A percentile compares a stretch with the other conserved stretches of the same genome.
These are phyloP conservation scores for Diarsia brunnea DNA, from an alignment of 2,888 invertebrate species.

Conservation along the genomic window DNA sequence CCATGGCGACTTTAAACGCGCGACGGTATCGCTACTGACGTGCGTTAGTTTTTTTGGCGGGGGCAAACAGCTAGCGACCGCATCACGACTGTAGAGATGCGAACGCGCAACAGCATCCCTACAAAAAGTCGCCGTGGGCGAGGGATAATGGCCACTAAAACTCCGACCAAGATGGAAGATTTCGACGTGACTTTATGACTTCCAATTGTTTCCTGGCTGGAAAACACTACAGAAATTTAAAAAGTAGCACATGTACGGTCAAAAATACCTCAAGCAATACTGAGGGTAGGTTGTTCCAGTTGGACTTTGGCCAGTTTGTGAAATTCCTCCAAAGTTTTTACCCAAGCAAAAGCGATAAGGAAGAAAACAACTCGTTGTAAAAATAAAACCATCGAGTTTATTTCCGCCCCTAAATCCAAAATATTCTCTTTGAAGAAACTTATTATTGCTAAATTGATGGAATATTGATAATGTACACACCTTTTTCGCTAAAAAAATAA, in stretches of 20 bases:
- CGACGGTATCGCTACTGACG: too few relatives aligned
- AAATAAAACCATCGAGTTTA: constrained; percentile 1
- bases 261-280: background rate
- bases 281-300: background rate
- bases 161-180: too few relatives aligned
- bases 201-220: too few relatives aligned
- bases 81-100: too few relatives aligned
- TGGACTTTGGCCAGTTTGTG: background rate
- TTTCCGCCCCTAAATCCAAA: constrained; percentile 10
- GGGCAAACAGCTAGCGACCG: too few relatives aligned
- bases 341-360: background rate
- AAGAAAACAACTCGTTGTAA: constrained; percentile 8
- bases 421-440: constrained; percentile 58
- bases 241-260: background rate
- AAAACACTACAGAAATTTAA: background rate
- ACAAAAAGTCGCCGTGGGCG: too few relatives aligned
- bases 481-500: constrained; percentile 68
- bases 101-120: too few relatives aligned
- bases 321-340: background rate
- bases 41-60: too few relatives aligned
- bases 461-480: constrained; percentile 75
- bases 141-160: too few relatives aligned
- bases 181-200: too few relatives aligned
- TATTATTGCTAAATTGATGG: constrained; percentile 64
- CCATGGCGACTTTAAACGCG: too few relatives aligned